A percentile compares a stretch with the other conserved stretches of the same genome.
Conservation (phyloP, 37 sponge, comb jelly and placozoan genomes). For the Bolinopsis microptera region DNA sequence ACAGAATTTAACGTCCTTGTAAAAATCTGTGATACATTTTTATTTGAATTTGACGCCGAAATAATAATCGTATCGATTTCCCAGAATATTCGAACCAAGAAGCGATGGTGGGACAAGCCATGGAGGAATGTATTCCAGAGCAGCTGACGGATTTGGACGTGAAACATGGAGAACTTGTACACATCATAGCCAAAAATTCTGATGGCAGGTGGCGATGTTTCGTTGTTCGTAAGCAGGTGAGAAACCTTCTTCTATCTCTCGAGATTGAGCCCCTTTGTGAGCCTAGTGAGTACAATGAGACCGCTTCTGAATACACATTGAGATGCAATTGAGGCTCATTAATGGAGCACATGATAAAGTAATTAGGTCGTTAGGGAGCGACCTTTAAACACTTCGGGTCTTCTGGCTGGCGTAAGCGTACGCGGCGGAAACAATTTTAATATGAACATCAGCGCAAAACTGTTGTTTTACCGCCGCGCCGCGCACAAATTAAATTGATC, state of each 20-base stretch:
- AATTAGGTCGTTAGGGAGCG: too few species aligned
- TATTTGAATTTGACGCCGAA: too few species aligned
- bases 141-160: slow-evolving; percentile 5
- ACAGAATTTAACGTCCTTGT: too few species aligned
- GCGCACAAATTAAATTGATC: too few species aligned
- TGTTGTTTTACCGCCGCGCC: not conserved
- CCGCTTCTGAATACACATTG: not conserved
- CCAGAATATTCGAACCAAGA: not conserved
- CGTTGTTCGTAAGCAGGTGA: not conserved
- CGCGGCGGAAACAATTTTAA: not conserved
- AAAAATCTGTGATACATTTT: too few species aligned
- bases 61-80: too few species aligned
- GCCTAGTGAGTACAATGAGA: too few species aligned
- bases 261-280: too few species aligned
- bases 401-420: not conserved
- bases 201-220: not conserved
- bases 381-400: too few species aligned
- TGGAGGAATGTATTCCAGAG: slow-evolving; percentile 19
- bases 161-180: slow-evolving; percentile 2
- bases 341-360: too few species aligned
- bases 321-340: not conserved
- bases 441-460: not conserved
- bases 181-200: not conserved
- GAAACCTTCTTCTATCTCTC: too few species aligned
- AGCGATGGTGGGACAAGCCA: slow-evolving; percentile 3